These are phyloP conservation scores for Cinclus cinclus DNA, from an alignment of 2,113 vertebrate species.

Conservation along the genomic window DNA sequence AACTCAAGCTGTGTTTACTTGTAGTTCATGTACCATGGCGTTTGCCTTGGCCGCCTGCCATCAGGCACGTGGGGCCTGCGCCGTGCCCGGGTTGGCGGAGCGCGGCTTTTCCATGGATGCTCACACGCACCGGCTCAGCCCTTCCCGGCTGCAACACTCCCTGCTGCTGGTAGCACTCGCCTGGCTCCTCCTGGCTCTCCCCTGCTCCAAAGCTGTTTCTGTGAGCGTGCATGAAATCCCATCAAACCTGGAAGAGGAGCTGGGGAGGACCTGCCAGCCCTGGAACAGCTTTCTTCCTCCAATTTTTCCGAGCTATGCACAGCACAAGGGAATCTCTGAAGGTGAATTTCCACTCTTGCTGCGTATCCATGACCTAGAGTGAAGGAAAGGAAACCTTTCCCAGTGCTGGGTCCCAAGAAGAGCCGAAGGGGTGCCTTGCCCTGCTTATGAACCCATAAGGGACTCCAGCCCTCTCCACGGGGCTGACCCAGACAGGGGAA, in stretches of 20 bases:
- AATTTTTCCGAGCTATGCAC: neutral
- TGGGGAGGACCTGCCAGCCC: neutral
- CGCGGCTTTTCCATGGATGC: conserved; percentile 12
- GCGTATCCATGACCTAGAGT: neutral
- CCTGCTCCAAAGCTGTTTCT: neutral
- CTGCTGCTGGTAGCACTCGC: neutral
- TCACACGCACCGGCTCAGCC: neutral
- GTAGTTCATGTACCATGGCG: conserved; percentile 71
- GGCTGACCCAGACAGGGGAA: conserved; percentile 11
- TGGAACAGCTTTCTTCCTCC: neutral
- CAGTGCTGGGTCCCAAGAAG: neutral
- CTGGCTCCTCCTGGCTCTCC: neutral
- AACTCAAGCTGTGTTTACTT: conserved; percentile 72
- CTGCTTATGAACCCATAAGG: neutral
- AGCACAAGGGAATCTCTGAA: conserved; percentile 27
- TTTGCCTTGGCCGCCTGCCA: conserved; percentile 66
- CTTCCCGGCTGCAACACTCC: neutral
- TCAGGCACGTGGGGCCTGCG: conserved; percentile 41
- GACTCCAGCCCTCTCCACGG: neutral
- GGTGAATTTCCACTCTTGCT: neutral
- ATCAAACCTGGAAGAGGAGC: neutral
- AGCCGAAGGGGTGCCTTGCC: conserved; percentile 24
- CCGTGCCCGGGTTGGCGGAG: conserved; percentile 33
- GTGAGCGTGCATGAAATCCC: neutral
- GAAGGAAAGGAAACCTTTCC: neutral